Evolutionary conservation across 2,797 vertebrate genomes (phyloP), one percentile per base, ranked within the genome.

Genomic region (Liparis tanakae): DNA sequence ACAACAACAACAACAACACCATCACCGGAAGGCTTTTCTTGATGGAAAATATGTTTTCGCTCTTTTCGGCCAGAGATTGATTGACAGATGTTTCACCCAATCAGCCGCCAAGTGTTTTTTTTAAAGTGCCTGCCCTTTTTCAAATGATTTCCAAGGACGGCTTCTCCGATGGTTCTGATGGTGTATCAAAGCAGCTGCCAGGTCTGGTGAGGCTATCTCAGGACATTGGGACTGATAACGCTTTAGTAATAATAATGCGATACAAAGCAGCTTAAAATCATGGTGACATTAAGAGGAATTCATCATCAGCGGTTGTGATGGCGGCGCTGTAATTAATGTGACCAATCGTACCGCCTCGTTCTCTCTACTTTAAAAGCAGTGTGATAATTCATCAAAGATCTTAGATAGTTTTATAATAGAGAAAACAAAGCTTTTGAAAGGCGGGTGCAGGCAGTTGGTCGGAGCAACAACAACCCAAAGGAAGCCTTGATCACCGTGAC

Each of bases 401-500:
- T 77, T 62, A 85, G 85, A 83, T 84, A 83, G 76, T 72, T 87
- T 78, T 74, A 67, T 80, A 84, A 83, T 80, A 74, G 80, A 76
- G 70, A 87, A 89, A 89, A 87, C 83, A 85, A 89, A 86, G 74
- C 75, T 70, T 78, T 79, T 86, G 82, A 87, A 88, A 55, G 74
- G 74, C 72, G 74, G 34, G 41, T 20, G 43, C 60, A 73, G 74
- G 56, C 66, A 67, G 61, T 72, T 76, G 22, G 80, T 55, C 66
- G 78, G 62, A 60, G 57, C 68, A 68, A 79, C 67, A 84, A 70
- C 79, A 72, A 84, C 81, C 79, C 79, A 69, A 68, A 55, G 73
- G 70, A 88, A 86, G 67, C 74, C 72, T 83, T 86, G 89, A 91
- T 91, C 86, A 82, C 82, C 37, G 61, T 83, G 85, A 86, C 86